These are phyloP conservation scores for Megaceryle maxima DNA, from an alignment of 2,113 vertebrate species.

Conservation along the genomic window DNA sequence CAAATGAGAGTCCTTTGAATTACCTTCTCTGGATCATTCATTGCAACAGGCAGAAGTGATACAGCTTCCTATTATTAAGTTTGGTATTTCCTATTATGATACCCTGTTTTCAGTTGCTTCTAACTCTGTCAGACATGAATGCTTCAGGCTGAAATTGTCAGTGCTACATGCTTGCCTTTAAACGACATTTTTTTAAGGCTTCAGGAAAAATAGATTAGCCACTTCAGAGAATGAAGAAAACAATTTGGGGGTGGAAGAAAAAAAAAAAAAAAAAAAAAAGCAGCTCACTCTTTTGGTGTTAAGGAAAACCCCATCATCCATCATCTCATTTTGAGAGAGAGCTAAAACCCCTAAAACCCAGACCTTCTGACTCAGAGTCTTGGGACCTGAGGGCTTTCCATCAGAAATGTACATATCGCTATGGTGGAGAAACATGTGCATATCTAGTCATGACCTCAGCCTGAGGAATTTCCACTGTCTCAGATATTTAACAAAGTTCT, in stretches of 20 bases:
- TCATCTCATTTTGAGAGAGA: neutral
- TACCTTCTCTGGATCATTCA: neutral
- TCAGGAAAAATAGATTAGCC: neutral
- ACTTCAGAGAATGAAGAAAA: neutral
- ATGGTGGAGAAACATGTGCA: neutral
- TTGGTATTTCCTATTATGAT: conserved; percentile 7
- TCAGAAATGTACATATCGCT: neutral
- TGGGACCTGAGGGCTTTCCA: neutral
- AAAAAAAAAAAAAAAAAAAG: neutral
- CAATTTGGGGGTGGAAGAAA: fast-evolving
- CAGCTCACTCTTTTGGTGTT: neutral
- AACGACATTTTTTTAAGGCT: neutral
- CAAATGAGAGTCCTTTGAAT: neutral
- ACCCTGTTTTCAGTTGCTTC: neutral
- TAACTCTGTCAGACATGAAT: neutral
- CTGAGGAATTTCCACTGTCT: neutral
- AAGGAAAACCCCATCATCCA: neutral
- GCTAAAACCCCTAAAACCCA: neutral
- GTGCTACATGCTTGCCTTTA: neutral
- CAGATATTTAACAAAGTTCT: neutral
- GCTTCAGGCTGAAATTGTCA: conserved; percentile 13
- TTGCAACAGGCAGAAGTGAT: neutral
- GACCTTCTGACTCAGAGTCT: neutral
- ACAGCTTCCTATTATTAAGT: neutral
- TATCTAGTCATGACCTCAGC: neutral